phyloP scores from a whole-genome alignment of 2,888 invertebrate species.

The Orthosia gracilis region DNA sequence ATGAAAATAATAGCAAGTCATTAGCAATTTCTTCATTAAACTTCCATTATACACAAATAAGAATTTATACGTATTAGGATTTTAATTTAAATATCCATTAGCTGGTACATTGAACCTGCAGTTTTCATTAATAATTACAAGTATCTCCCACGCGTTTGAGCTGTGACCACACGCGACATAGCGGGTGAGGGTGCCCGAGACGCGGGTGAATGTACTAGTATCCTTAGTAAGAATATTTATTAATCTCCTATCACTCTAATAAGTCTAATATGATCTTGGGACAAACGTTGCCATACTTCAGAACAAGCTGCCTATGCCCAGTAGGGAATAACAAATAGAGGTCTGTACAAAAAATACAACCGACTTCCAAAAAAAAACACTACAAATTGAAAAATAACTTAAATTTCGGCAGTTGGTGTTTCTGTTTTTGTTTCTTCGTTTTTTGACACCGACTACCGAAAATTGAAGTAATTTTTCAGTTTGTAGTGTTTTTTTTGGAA shows the following conservation, averaged over 20 bases:
- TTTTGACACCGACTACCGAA: no score
- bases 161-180: background rate
- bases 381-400: no score
- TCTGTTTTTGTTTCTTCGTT: no score
- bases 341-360: no score
- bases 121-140: constrained; percentile 5
- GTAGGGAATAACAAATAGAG: no score
- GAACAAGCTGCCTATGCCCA: no score
- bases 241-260: no score
- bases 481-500: no score
- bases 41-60: background rate
- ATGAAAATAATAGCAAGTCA: background rate
- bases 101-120: constrained; percentile 6
- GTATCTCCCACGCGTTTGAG: constrained; percentile 18
- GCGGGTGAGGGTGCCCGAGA: background rate
- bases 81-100: constrained; percentile 8
- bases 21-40: background rate
- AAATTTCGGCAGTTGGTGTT: no score
- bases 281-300: no score
- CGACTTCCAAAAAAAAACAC: no score
- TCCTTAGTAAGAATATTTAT: background rate
- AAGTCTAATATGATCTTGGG: background rate
- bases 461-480: no score
- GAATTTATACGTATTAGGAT: background rate
- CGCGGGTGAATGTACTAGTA: constrained; percentile 6